A percentile compares a stretch with the other conserved stretches of the same genome.
phyloP scores from a whole-genome alignment of 2,888 invertebrate species.

The Leptura quadrifasciata region DNA sequence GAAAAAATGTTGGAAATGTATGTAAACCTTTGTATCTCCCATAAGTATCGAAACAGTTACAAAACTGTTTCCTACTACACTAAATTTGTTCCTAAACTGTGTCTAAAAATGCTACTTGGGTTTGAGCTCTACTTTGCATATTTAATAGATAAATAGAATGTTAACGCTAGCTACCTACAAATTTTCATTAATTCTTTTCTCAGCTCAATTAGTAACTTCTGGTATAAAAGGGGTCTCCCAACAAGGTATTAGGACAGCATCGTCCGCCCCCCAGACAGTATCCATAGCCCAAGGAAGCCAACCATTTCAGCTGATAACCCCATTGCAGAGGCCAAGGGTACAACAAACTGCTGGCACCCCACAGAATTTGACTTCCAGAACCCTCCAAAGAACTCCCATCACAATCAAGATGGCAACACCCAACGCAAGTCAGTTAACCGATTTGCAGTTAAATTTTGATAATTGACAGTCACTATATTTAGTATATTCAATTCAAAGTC shows the following conservation, averaged over 20 bases:
- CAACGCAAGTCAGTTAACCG: slow-evolving; percentile 73
- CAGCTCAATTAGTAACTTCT: slow-evolving; percentile 80
- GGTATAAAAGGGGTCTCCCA: slow-evolving; percentile 78
- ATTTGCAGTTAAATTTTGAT: slow-evolving; percentile 70
- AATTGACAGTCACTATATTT: slow-evolving; percentile 60
- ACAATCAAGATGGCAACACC: slow-evolving; percentile 72
- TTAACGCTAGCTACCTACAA: not conserved
- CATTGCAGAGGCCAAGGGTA: slow-evolving; percentile 69
- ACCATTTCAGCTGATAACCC: slow-evolving; percentile 70
- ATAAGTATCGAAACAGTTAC: too few relatives aligned
- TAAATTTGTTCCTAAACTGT: too few relatives aligned
- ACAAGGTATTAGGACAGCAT: slow-evolving; percentile 66
- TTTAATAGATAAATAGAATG: not conserved
- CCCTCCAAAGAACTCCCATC: slow-evolving; percentile 70
- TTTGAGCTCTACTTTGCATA: too few relatives aligned
- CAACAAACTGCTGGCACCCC: slow-evolving; percentile 63
- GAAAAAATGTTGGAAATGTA: too few relatives aligned
- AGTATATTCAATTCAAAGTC: slow-evolving; percentile 43
- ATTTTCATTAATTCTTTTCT: slow-evolving; percentile 20
- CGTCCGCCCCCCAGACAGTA: slow-evolving; percentile 66
- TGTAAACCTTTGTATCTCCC: too few relatives aligned
- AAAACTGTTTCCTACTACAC: too few relatives aligned
- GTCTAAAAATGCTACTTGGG: too few relatives aligned
- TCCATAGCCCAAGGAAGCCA: slow-evolving; percentile 67
- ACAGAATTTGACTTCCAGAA: slow-evolving; percentile 66